Base-by-base conservation (phyloP, 2,113 vertebrate genomes). In the Carlito syrichta region DNA sequence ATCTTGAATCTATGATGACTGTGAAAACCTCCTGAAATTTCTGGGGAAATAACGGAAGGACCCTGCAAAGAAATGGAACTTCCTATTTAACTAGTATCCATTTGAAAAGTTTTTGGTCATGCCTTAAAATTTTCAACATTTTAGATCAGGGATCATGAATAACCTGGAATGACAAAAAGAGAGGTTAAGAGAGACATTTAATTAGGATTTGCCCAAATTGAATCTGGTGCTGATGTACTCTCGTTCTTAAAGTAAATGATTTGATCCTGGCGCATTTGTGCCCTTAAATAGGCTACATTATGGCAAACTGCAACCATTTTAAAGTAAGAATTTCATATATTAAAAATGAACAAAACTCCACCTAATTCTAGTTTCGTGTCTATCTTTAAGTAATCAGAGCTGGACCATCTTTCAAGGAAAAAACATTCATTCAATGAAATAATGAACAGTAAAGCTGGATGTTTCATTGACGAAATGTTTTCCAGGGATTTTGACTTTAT, bases 351-450 rank as follows among this genome's bases (percentile, higher is more conserved):
- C n/a, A 58, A 81, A 77, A 68, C 50, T 69, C 94, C 86, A 79
- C 78, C 88, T 96, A 94, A 10, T 85, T 92, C 96, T 96, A 97
- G 93, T 97, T 97, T 98, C 97, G 97, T 98, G 96, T 97, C 97
- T 98, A 71, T 76, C 97, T 98, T 97, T 97, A 97, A 97, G 98
- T 97, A 98, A 98, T 97, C 97, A 92, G 97, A 96, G 94, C 54
- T 45, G 85, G 91, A 91, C 96, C 94, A 94, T 71, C 92, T 98
- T 97, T 98, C 96, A 96, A 90, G 97, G 92, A 91, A 95, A 98
- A 96, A 94, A 96, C 92, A 98, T 98, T 97, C 98, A 98, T 98
- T 98, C 98, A 98, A 96, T 97, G 98, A 98, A 98, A 98, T 98
- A 96, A 96, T 85, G 97, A 97, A 96, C 74, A 98, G 96, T 97